These are phyloP conservation scores for Oncorhynchus mykiss DNA, from an alignment of 2,113 vertebrate genomes.

Conservation along the genomic window DNA sequence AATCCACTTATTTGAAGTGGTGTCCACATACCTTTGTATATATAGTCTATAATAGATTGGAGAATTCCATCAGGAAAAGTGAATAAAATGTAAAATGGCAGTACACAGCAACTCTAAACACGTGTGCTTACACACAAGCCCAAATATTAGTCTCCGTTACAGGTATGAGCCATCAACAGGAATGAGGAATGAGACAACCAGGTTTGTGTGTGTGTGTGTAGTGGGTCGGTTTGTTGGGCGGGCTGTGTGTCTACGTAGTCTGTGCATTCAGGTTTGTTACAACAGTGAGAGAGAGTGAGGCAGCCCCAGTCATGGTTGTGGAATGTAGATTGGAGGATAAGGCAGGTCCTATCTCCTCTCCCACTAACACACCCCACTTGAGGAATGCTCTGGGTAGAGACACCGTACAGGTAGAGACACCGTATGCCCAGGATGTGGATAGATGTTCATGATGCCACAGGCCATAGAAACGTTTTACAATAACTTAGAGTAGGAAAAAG, in stretches of 20 bases:
- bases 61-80: neutral
- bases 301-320: slow-evolving; percentile 45
- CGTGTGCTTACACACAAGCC: neutral
- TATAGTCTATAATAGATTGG: neutral
- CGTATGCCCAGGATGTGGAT: slow-evolving; percentile 10
- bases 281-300: slow-evolving; percentile 25
- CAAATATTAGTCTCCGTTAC: neutral
- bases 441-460: slow-evolving; percentile 5
- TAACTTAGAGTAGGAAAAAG: no score
- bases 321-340: slow-evolving; percentile 59
- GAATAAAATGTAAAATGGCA: slow-evolving; percentile 7
- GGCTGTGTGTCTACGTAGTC: slow-evolving; percentile 11
- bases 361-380: slow-evolving; percentile 41
- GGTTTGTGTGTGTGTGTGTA: slow-evolving; percentile 16
- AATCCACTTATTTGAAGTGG: no score
- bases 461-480: slow-evolving; percentile 9
- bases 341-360: slow-evolving; percentile 67
- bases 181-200: slow-evolving; percentile 19
- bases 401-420: slow-evolving; percentile 63
- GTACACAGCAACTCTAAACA: neutral
- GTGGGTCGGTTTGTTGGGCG: neutral
- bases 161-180: neutral
- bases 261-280: slow-evolving; percentile 41
- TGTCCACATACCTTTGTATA: no score
- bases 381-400: slow-evolving; percentile 58